Percentiles rank a stretch among this genome's conserved stretches.
These are phyloP conservation scores for Campoletis sonorensis DNA, from an alignment of 1,140 invertebrate genomes.

Conservation along the genomic window DNA sequence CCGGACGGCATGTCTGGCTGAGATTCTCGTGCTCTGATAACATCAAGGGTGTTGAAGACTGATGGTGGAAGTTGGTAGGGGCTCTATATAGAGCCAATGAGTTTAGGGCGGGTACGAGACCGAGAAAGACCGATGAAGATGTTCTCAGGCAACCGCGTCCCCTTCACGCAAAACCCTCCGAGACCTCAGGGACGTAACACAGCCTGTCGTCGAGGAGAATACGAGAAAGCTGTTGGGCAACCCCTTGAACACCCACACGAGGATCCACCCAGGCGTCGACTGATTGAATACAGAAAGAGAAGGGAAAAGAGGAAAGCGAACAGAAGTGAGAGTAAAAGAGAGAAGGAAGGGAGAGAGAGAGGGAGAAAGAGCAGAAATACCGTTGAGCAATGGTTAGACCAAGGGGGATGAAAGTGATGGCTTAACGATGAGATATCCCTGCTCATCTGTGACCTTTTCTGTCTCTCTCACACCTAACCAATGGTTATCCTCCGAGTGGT, in stretches of 20 bases:
- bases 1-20: not conserved
- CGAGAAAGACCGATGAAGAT: not conserved
- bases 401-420: constrained; percentile 47
- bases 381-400: not conserved
- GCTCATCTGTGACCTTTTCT: not conserved
- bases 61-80: not conserved
- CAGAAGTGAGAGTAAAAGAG: too few relatives aligned
- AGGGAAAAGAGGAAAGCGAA: not conserved
- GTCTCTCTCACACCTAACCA: constrained; percentile 40
- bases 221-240: not conserved
- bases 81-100: not conserved
- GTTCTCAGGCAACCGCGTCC: not conserved
- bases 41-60: not conserved
- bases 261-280: not conserved
- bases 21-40: not conserved
- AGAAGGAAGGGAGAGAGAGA: not conserved
- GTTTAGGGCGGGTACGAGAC: not conserved
- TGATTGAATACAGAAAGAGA: not conserved
- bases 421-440: constrained; percentile 50
- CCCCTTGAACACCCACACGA: not conserved
- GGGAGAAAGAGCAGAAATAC: not conserved
- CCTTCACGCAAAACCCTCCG: not conserved
- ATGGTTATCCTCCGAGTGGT: constrained; percentile 62
- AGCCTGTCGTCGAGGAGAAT: not conserved
- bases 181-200: constrained; percentile 2